phyloP scores from a whole-genome alignment of 2,888 invertebrate genomes.

The Cephus pulcher region DNA sequence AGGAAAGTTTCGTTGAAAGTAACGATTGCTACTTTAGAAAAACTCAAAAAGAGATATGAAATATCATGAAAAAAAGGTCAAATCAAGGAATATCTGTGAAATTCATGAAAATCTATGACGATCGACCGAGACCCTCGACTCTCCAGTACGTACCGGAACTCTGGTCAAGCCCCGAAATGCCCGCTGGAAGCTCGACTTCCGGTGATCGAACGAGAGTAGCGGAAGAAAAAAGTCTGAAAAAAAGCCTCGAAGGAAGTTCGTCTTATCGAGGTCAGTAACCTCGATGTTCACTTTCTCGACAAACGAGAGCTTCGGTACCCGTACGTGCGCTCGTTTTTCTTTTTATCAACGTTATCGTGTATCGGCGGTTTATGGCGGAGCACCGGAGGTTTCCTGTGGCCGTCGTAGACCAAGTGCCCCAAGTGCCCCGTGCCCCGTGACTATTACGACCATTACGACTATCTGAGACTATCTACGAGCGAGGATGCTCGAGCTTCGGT shows the following conservation, averaged over 20 bases:
- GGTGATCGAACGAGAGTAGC: not conserved
- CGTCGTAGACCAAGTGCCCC: not conserved
- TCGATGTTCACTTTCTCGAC: conserved; percentile 9
- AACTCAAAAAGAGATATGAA: not conserved
- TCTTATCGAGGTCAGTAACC: conserved; percentile 6
- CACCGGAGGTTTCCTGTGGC: conserved; percentile 12
- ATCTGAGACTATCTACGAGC: not conserved
- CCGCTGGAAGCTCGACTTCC: not conserved
- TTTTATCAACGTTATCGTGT: conserved; percentile 15
- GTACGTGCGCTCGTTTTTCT: not conserved
- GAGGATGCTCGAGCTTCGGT: not conserved
- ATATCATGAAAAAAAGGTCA: not conserved
- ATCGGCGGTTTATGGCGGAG: conserved; percentile 15
- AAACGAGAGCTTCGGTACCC: conserved; percentile 8
- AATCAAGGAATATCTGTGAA: not conserved
- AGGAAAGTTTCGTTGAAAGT: not conserved
- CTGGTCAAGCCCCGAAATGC: not conserved
- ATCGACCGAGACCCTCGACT: not conserved
- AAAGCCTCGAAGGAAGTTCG: not conserved
- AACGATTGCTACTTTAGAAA: not conserved
- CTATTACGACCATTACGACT: not conserved
- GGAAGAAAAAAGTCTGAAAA: conserved; percentile 9
- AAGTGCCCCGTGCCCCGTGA: not conserved
- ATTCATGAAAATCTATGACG: not conserved
- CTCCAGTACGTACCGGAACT: not conserved